Evolutionary conservation across 1,140 invertebrate species (phyloP).

Genomic region (Chymomyza costata): DNA sequence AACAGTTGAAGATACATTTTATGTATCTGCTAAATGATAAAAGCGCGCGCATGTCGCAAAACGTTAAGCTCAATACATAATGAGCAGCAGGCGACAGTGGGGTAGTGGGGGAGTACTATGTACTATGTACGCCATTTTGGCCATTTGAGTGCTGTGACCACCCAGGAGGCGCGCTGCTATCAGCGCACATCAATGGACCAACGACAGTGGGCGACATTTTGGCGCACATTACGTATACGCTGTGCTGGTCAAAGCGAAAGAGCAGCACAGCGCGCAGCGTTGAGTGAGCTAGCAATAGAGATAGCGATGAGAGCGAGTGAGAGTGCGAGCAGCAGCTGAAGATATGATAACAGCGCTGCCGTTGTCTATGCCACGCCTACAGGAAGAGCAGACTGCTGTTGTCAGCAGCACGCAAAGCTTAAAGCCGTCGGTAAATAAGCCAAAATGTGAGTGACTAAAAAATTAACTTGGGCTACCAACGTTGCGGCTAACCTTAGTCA

Average conservation of each 20-base stretch:
- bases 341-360: conserved; percentile 35
- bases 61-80: not conserved
- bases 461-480: conserved; percentile 25
- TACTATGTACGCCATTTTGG: conserved; percentile 53
- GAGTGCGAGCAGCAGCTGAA: conserved; percentile 21
- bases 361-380: conserved; percentile 46
- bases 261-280: conserved; percentile 30
- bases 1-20: conserved; percentile 6
- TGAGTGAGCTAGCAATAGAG: conserved; percentile 38
- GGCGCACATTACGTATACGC: conserved; percentile 62
- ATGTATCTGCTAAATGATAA: conserved; percentile 47
- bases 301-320: conserved; percentile 59
- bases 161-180: no score
- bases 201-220: conserved; percentile 67
- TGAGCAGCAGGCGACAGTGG: not conserved
- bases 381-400: not conserved
- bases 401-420: not conserved
- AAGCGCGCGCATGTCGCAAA: conserved; percentile 1
- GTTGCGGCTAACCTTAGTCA: conserved; percentile 44
- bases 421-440: not conserved
- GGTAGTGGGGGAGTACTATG: conserved; percentile 9
- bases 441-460: not conserved
- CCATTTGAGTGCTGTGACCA: no score
- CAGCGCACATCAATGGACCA: conserved; percentile 72
- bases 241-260: conserved; percentile 48